Base-by-base conservation (phyloP, 2,113 vertebrate species). In the Pelecanoides urinatrix region DNA sequence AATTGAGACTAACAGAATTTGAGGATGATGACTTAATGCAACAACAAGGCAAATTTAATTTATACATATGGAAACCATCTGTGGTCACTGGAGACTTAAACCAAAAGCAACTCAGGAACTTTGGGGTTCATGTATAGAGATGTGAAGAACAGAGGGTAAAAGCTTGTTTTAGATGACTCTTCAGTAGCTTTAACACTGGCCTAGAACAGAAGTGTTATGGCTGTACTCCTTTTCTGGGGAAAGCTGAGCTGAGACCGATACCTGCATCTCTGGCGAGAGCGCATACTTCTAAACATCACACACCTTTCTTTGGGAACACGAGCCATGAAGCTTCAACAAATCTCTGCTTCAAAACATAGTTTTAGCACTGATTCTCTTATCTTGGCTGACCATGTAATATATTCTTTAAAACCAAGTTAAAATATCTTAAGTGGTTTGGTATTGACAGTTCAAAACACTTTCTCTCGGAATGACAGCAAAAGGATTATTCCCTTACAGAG, bases 401-500 rank as follows among this genome's bases (percentile, higher is more conserved):
- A 19, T 70, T 73, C 38, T 76, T 70, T 88, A 62, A 86, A 88
- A 83, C 77, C 47, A 86, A 77, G 32, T 86, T 73, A n/a, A 80
- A 90, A 38, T 90, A n/a, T 32, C 18, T 36, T 63, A 71, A 63
- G 62, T 94, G 84, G 23, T 59, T 92, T 0, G 0, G 29, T 79
- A 72, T 10, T 92, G 76, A 49, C 36, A 50, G 53, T 67, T 56
- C 47, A n/a, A 74, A 92, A 53, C 40, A 29, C 34, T 91, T 86
- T 47, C 3, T 2, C 7, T 78, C 40, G 56, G 67, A 92, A 63
- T 55, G 83, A 61, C 36, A 66, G 66, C 55, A 68, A 38, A 94
- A 75, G 92, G 72, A 90, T 97, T 90, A 94, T 88, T 96, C 55
- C 87, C 40, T 88, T 79, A 68, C 11, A 79, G 86, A 75, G 79